These are phyloP conservation scores for Pristis pectinata DNA, from an alignment of 2,797 vertebrate genomes.

Conservation along the genomic window DNA sequence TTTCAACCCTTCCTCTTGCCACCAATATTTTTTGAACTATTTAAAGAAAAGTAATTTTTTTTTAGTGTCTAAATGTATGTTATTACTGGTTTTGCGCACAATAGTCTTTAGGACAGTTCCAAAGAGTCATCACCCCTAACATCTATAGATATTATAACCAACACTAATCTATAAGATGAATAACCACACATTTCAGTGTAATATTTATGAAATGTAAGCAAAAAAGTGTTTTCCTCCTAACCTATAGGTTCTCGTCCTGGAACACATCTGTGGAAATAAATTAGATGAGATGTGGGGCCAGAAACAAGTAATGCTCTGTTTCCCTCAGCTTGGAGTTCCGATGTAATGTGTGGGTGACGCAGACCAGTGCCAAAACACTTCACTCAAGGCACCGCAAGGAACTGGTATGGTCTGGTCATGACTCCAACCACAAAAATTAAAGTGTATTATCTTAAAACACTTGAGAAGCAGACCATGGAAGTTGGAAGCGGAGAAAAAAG, in stretches of 20 bases:
- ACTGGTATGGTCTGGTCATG: neutral
- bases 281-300: neutral
- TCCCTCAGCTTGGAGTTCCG: neutral
- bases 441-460: neutral
- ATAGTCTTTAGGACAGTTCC: no score
- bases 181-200: neutral
- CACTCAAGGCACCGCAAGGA: neutral
- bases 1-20: neutral
- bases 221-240: neutral
- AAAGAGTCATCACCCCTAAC: neutral
- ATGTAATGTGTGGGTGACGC: neutral
- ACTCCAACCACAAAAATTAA: neutral
- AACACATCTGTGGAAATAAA: neutral
- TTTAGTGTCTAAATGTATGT: neutral
- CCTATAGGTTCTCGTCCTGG: neutral
- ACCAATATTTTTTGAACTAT: neutral
- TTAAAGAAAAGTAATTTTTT: neutral
- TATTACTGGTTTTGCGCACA: neutral
- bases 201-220: neutral
- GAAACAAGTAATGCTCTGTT: neutral
- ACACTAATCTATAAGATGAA: no score
- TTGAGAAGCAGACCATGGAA: neutral
- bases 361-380: neutral
- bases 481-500: neutral
- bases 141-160: neutral